phyloP scores from a whole-genome alignment of 2,888 invertebrate species.

The Ectemnius lituratus region DNA sequence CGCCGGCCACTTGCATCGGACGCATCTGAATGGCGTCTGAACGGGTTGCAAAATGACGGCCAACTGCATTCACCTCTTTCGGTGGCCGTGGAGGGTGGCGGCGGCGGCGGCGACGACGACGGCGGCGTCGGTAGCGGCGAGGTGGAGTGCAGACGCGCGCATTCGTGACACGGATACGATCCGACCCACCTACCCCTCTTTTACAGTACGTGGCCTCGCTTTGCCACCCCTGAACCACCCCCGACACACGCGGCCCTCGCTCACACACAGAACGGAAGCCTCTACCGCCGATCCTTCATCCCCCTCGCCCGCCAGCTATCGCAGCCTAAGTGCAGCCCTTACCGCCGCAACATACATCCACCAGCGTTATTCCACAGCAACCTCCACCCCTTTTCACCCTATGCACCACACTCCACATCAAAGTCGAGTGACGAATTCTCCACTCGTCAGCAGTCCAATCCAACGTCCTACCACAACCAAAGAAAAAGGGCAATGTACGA shows the following conservation, averaged over 20 bases:
- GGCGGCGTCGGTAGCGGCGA: constrained; percentile 13
- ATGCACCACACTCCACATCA: neutral
- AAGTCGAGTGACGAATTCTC: neutral
- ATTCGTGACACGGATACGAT: constrained; percentile 73
- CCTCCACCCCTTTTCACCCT: neutral
- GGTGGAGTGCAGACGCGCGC: constrained; percentile 69
- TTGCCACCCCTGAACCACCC: constrained; percentile 49
- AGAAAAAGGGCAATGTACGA: too few species aligned
- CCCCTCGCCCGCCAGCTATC: neutral
- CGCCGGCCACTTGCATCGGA: constrained; percentile 65
- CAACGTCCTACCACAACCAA: too few species aligned
- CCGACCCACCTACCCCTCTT: constrained; percentile 51
- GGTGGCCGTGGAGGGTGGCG: constrained; percentile 55
- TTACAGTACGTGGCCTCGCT: constrained; percentile 47
- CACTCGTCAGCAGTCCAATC: neutral
- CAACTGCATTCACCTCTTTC: constrained; percentile 73
- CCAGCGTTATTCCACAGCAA: neutral
- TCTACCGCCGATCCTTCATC: constrained; percentile 2
- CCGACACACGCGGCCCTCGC: neutral
- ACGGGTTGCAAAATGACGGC: constrained; percentile 72
- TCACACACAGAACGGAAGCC: too few species aligned
- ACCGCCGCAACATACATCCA: constrained; percentile 7
- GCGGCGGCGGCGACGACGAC: too few species aligned
- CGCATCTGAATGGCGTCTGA: constrained; percentile 74
- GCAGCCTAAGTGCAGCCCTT: neutral